phyloP scores from a whole-genome alignment of 2,888 invertebrate species.

The Ormyrus thymus region DNA sequence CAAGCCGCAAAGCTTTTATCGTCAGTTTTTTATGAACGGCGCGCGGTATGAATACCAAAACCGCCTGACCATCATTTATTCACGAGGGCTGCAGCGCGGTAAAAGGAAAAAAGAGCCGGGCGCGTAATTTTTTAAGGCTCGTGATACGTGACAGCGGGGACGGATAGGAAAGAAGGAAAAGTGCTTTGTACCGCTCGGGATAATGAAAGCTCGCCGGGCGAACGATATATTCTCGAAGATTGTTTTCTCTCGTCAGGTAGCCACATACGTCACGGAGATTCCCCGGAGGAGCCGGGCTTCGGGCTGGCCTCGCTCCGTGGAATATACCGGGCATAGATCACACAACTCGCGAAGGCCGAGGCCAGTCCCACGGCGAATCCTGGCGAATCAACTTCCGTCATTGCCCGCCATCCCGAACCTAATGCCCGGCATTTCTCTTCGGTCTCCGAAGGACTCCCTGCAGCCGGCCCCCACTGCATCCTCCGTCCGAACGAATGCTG shows the following conservation, averaged over 20 bases:
- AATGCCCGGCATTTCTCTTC: constrained; percentile 73
- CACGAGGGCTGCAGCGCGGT: background rate
- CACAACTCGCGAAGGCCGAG: constrained; percentile 68
- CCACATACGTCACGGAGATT: constrained; percentile 73
- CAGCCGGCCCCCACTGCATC: constrained; percentile 4
- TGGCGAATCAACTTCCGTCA: constrained; percentile 75
- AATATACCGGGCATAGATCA: constrained; percentile 73
- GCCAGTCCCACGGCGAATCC: constrained; percentile 69
- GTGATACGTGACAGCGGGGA: constrained; percentile 19
- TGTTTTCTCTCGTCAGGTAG: constrained; percentile 75
- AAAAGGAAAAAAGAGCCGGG: background rate
- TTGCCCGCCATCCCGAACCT: constrained; percentile 72
- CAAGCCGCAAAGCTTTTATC: background rate
- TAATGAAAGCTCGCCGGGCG: constrained; percentile 48
- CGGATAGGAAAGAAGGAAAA: constrained; percentile 28
- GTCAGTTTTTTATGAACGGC: constrained; percentile 8
- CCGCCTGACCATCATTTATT: background rate
- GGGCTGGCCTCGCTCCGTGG: constrained; percentile 64
- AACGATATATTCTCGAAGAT: constrained; percentile 74
- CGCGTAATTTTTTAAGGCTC: constrained; percentile 18
- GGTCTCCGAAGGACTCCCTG: constrained; percentile 68
- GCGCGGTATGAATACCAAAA: too few species aligned
- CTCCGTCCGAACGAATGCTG: background rate
- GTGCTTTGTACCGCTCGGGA: constrained; percentile 17
- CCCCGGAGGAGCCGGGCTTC: constrained; percentile 65